A percentile compares a stretch with the other conserved stretches of the same genome.
Conservation (phyloP, 2,797 vertebrate species). For the Lacerta agilis region DNA sequence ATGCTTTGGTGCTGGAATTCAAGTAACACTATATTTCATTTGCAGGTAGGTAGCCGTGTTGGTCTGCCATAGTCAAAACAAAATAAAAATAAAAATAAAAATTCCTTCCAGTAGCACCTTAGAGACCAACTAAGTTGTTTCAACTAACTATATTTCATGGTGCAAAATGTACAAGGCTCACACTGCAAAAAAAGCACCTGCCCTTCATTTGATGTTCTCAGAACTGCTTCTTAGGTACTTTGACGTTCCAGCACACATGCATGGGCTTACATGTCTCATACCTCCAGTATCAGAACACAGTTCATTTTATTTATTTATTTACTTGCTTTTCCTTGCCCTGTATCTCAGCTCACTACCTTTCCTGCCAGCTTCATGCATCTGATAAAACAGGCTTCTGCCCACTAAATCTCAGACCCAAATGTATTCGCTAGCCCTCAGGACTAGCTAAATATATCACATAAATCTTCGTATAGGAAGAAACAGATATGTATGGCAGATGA, state of each 20-base stretch:
- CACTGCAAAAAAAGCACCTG: neutral
- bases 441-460: neutral
- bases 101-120: too few relatives aligned
- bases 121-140: too few relatives aligned
- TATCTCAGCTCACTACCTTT: neutral
- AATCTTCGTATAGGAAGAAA: neutral
- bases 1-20: neutral
- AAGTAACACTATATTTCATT: neutral
- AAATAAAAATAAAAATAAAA: too few relatives aligned
- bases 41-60: too few relatives aligned
- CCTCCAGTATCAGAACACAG: neutral
- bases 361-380: neutral
- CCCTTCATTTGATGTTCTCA: neutral
- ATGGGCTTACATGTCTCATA: too few relatives aligned
- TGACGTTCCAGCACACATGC: neutral
- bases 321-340: neutral
- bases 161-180: neutral
- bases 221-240: neutral
- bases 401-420: too few relatives aligned
- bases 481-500: neutral
- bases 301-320: neutral
- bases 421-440: neutral
- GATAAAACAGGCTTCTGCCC: neutral
- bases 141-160: neutral
- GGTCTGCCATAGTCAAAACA: too few relatives aligned